These are phyloP conservation scores for Pomacea maculata DNA, from an alignment of 1,140 invertebrate species.

Conservation along the genomic window DNA sequence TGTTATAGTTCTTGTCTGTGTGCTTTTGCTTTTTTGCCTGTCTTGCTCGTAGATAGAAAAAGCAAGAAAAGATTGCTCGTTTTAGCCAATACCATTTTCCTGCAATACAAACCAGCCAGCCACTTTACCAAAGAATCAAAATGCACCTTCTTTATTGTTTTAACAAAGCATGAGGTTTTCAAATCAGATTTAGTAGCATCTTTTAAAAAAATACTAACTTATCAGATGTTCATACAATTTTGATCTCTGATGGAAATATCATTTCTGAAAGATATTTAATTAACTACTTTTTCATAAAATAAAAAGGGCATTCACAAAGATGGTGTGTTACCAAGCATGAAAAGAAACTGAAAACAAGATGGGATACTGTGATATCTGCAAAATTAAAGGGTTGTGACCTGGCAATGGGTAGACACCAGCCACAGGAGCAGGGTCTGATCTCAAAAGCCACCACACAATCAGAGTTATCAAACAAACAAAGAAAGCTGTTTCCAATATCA, in stretches of 20 bases:
- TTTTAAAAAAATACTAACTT: too few relatives aligned
- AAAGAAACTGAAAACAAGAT: too few relatives aligned
- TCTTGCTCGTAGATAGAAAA: conserved; percentile 30
- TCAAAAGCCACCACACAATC: conserved; percentile 12
- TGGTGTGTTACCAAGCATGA: too few relatives aligned
- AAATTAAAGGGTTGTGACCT: conserved; percentile 11
- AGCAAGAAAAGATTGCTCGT: conserved; percentile 29
- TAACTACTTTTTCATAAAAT: too few relatives aligned
- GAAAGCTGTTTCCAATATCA: too few relatives aligned
- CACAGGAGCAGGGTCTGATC: conserved; percentile 21
- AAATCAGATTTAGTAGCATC: too few relatives aligned
- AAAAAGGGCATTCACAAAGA: not conserved
- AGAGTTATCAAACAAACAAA: too few relatives aligned
- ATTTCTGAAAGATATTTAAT: too few relatives aligned
- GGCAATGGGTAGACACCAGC: conserved; percentile 36
- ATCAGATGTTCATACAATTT: too few relatives aligned
- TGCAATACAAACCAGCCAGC: conserved; percentile 11
- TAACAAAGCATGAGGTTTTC: too few relatives aligned
- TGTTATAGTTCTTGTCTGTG: not conserved
- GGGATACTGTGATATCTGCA: too few relatives aligned
- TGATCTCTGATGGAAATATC: too few relatives aligned
- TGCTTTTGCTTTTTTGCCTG: conserved; percentile 24
- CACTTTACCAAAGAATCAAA: not conserved
- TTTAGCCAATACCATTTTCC: conserved; percentile 47
- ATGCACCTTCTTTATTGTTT: not conserved